A percentile compares a stretch with the other conserved stretches of the same genome.
phyloP scores from a whole-genome alignment of 2,888 invertebrate genomes.

The Lampropteryx suffumata region DNA sequence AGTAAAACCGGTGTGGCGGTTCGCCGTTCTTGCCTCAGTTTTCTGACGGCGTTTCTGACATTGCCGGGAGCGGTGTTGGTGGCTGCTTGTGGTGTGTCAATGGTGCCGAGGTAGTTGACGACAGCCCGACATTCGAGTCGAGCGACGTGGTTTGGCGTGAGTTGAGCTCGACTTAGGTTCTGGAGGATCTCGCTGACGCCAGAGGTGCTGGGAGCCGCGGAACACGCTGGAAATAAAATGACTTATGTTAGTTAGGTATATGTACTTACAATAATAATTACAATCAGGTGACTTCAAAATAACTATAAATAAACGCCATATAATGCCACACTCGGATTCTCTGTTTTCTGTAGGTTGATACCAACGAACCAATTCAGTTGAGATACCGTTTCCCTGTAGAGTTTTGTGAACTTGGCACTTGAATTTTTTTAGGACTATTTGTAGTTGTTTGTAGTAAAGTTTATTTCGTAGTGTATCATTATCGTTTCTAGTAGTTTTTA shows the following conservation, averaged over 20 bases:
- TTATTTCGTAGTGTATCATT: no score
- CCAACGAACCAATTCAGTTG: no score
- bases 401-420: no score
- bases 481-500: no score
- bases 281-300: no score
- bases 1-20: slow-evolving; percentile 92
- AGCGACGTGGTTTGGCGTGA: slow-evolving; percentile 65
- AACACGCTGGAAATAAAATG: slow-evolving; percentile 59
- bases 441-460: no score
- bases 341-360: no score
- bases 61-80: slow-evolving; percentile 89
- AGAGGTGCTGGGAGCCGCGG: slow-evolving; percentile 68
- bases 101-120: slow-evolving; percentile 97
- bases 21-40: slow-evolving; percentile 94
- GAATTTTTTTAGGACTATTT: no score
- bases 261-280: no score
- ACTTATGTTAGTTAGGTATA: not conserved
- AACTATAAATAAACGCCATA: no score
- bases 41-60: slow-evolving; percentile 93
- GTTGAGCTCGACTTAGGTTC: slow-evolving; percentile 65
- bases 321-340: no score
- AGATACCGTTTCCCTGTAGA: no score
- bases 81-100: slow-evolving; percentile 95
- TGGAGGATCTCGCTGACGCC: slow-evolving; percentile 73
- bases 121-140: slow-evolving; percentile 91